Evolutionary conservation across 2,888 invertebrate genomes (phyloP).

Genomic region (Meghimatium bilineatum): DNA sequence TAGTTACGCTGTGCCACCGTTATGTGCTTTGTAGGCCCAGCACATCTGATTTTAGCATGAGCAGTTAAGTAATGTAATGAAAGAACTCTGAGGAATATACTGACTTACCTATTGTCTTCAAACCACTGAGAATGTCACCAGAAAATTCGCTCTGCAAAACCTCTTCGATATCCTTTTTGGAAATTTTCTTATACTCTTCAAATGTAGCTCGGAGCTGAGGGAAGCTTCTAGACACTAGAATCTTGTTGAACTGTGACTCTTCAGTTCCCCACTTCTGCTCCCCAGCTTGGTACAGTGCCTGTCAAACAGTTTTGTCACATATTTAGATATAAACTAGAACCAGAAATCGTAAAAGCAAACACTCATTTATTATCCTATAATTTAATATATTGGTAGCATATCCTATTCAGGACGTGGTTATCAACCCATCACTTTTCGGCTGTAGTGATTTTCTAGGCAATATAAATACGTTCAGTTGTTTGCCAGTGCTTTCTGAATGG

Average conservation of each 20-base stretch:
- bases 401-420: too few relatives aligned
- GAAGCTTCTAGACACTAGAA: constrained; percentile 78
- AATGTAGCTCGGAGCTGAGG: constrained; percentile 86
- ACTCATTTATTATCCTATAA: too few relatives aligned
- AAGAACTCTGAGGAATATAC: neutral
- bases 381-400: too few relatives aligned
- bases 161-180: constrained; percentile 80
- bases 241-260: constrained; percentile 75
- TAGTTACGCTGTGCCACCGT: too few relatives aligned
- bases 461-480: too few relatives aligned
- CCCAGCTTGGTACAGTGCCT: constrained; percentile 71
- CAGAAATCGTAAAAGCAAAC: too few relatives aligned
- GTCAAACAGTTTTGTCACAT: neutral
- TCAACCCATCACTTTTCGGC: too few relatives aligned
- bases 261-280: constrained; percentile 77
- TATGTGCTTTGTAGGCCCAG: too few relatives aligned
- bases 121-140: constrained; percentile 74
- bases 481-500: too few relatives aligned
- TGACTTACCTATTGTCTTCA: constrained; percentile 74
- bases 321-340: neutral
- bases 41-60: too few relatives aligned
- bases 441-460: too few relatives aligned
- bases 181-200: constrained; percentile 88
- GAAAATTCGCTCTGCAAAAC: constrained; percentile 76
- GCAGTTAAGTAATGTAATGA: neutral